Evolutionary conservation across 1,140 invertebrate genomes (phyloP).

Genomic region (Semibalanus balanoides): DNA sequence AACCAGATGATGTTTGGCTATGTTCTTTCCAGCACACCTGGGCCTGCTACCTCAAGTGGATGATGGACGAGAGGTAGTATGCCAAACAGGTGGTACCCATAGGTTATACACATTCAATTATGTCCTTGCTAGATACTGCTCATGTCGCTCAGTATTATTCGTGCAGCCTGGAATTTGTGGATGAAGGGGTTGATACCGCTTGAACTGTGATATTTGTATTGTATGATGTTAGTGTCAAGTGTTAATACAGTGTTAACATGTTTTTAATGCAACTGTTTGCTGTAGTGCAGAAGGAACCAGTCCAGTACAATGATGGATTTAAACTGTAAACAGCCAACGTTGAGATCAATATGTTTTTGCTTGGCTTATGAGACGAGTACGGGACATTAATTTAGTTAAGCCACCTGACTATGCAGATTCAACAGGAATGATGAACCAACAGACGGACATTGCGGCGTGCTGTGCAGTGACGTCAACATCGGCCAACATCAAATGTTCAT

Average conservation of each 20-base stretch:
- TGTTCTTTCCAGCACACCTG: background rate
- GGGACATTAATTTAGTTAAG: no score
- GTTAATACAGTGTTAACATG: background rate
- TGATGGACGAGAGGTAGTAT: background rate
- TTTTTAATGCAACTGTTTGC: no score
- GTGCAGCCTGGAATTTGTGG: background rate
- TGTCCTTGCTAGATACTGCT: background rate
- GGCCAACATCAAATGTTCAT: no score
- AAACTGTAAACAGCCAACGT: no score
- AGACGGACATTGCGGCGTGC: no score
- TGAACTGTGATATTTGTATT: background rate
- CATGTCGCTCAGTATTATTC: background rate
- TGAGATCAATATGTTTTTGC: no score
- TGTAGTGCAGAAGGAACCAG: no score
- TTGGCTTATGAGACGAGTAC: no score
- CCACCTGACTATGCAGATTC: no score
- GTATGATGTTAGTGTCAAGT: background rate
- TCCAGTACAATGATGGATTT: no score
- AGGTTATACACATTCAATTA: background rate
- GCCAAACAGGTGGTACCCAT: background rate
- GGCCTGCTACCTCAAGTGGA: background rate
- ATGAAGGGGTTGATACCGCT: background rate
- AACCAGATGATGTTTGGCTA: background rate
- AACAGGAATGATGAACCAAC: no score
- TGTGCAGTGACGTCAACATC: no score